A percentile compares a stretch with the other conserved stretches of the same genome.
These are phyloP conservation scores for cattle (Bos taurus) DNA, from an alignment of 2,113 vertebrate genomes.

Conservation along the genomic window DNA sequence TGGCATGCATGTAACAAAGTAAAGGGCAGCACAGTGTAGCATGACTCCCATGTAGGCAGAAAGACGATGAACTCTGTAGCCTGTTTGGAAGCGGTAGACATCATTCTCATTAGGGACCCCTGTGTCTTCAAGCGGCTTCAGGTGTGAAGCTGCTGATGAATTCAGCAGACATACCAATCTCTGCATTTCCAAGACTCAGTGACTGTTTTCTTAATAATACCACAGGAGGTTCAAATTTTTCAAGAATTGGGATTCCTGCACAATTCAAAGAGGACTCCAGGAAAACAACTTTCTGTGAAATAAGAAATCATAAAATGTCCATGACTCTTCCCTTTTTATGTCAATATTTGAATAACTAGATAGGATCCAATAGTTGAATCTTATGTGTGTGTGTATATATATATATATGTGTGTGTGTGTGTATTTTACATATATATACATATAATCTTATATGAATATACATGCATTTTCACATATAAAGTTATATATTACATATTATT, in stretches of 20 bases:
- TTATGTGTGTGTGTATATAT: neutral
- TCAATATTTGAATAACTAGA: neutral
- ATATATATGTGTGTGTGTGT: rapidly evolving
- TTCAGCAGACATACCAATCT: neutral
- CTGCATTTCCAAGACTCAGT: neutral
- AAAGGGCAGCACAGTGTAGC: neutral
- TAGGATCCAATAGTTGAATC: neutral
- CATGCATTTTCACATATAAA: neutral
- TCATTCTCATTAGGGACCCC: constrained; percentile 58
- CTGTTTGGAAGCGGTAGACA: constrained; percentile 50
- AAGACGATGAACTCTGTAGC: constrained; percentile 65
- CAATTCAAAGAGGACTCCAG: neutral
- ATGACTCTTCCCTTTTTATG: neutral
- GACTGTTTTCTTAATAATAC: neutral
- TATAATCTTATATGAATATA: neutral
- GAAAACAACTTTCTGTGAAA: neutral
- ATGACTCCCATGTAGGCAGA: constrained; percentile 55
- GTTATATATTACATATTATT: neutral
- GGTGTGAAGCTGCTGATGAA: constrained; percentile 61
- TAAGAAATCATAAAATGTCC: neutral
- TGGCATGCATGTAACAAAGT: neutral
- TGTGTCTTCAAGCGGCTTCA: constrained; percentile 58
- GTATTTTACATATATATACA: neutral
- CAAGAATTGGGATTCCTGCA: neutral
- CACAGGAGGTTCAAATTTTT: neutral